Conservation (phyloP, 2,888 invertebrate species). For the Seira musarum region DNA sequence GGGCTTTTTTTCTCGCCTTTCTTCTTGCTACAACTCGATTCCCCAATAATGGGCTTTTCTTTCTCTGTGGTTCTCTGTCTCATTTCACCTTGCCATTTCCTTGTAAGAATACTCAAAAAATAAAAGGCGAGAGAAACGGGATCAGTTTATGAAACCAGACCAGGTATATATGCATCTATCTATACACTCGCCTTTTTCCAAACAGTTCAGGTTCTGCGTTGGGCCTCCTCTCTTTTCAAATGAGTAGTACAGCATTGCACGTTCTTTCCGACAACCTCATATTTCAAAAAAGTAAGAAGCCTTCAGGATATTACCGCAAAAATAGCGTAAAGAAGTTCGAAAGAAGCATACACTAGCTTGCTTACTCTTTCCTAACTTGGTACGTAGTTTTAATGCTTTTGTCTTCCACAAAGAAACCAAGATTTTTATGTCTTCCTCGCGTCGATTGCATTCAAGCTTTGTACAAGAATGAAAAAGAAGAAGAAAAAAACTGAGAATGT, state of each 20-base stretch:
- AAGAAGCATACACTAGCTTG: slow-evolving; percentile 12
- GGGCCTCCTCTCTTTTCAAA: slow-evolving; percentile 21
- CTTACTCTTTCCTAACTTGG: too few relatives aligned
- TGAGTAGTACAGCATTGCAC: slow-evolving; percentile 41
- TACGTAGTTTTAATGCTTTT: neutral
- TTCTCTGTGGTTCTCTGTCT: slow-evolving; percentile 39
- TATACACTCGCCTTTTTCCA: neutral
- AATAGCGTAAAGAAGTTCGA: slow-evolving; percentile 6
- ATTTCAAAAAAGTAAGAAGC: slow-evolving; percentile 58
- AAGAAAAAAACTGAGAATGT: neutral
- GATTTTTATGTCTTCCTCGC: slow-evolving; percentile 20
- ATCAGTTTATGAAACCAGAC: neutral
- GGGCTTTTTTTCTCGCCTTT: neutral
- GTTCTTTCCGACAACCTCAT: slow-evolving; percentile 51
- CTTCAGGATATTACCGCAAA: slow-evolving; percentile 50
- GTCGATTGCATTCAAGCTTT: slow-evolving; percentile 26
- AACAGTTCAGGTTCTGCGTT: neutral
- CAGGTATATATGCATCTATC: slow-evolving; percentile 48
- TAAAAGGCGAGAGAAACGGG: neutral
- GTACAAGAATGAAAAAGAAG: neutral
- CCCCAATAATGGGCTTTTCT: slow-evolving; percentile 51
- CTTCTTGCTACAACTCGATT: too few relatives aligned
- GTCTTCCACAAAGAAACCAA: neutral
- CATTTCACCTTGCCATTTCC: slow-evolving; percentile 32
- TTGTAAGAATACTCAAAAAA: slow-evolving; percentile 11